These are phyloP conservation scores for Stichopus horrens DNA, from an alignment of 53 echinoderm and acorn worm genomes.

Conservation along the genomic window DNA sequence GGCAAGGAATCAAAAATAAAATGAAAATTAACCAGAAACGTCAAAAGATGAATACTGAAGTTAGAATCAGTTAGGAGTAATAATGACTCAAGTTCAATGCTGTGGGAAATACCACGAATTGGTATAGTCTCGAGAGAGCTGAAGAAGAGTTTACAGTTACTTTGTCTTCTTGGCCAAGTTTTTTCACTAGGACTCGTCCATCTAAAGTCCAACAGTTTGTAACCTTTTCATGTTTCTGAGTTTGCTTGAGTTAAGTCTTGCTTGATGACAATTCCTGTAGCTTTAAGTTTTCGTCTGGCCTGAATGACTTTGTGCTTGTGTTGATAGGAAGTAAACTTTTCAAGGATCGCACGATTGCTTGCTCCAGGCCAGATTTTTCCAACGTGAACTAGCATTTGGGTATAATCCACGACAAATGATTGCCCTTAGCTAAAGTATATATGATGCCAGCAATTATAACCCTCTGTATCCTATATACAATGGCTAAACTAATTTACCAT, in stretches of 20 bases:
- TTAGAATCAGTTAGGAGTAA: background rate
- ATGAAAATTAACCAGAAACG: background rate
- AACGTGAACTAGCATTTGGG: no score
- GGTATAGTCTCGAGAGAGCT: background rate
- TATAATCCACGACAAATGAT: no score
- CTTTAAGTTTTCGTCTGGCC: background rate
- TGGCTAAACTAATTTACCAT: no score
- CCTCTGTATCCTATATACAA: no score
- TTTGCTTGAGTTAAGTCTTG: slow-evolving; percentile 23
- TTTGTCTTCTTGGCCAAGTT: background rate
- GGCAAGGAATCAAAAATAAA: background rate
- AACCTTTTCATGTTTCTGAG: slow-evolving; percentile 24
- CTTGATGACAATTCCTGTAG: slow-evolving; percentile 27
- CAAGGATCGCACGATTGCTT: slow-evolving; percentile 7
- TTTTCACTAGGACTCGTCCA: slow-evolving; percentile 12
- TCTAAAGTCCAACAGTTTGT: slow-evolving; percentile 30
- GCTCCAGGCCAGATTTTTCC: background rate
- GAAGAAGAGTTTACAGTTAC: background rate
- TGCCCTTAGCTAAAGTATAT: no score
- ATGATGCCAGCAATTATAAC: no score
- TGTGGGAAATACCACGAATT: no score
- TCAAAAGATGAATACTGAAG: background rate
- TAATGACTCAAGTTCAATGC: background rate
- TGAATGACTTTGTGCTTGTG: background rate
- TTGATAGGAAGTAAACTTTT: slow-evolving; percentile 19